phyloP scores from a whole-genome alignment of 2,797 vertebrate genomes.

The Scleropages formosus region DNA sequence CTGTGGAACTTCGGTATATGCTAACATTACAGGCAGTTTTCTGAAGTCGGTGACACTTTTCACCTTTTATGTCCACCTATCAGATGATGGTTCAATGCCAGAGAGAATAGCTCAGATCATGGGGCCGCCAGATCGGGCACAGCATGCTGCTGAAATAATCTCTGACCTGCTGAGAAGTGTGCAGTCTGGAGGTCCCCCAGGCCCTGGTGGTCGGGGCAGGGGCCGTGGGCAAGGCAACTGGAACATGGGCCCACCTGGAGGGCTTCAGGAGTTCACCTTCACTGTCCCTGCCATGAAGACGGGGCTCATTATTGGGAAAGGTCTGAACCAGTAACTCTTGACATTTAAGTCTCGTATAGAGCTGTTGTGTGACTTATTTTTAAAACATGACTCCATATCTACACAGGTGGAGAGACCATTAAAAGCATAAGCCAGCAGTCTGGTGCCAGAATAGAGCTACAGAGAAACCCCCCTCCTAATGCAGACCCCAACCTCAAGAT shows the following conservation, averaged over 20 bases:
- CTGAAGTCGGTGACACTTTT: too few relatives aligned
- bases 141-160: conserved; percentile 96
- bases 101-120: conserved; percentile 98
- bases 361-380: not conserved
- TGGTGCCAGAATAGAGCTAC: conserved; percentile 94
- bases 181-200: conserved; percentile 88
- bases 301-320: conserved; percentile 98
- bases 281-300: conserved; percentile 98
- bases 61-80: too few relatives aligned
- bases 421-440: conserved; percentile 98
- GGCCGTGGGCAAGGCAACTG: conserved; percentile 96
- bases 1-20: too few relatives aligned
- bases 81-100: conserved; percentile 94
- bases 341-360: not conserved
- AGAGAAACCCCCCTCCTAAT: conserved; percentile 95
- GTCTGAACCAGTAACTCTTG: conserved; percentile 49
- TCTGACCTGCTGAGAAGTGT: conserved; percentile 93
- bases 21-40: too few relatives aligned
- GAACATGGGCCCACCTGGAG: conserved; percentile 98
- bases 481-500: conserved; percentile 97
- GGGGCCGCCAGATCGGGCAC: conserved; percentile 93
- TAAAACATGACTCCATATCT: too few relatives aligned
- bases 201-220: conserved; percentile 84
- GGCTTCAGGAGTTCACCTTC: conserved; percentile 96
- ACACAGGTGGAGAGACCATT: conserved; percentile 94